Conservation (phyloP, 2,888 invertebrate species). For the Spisula solida region DNA sequence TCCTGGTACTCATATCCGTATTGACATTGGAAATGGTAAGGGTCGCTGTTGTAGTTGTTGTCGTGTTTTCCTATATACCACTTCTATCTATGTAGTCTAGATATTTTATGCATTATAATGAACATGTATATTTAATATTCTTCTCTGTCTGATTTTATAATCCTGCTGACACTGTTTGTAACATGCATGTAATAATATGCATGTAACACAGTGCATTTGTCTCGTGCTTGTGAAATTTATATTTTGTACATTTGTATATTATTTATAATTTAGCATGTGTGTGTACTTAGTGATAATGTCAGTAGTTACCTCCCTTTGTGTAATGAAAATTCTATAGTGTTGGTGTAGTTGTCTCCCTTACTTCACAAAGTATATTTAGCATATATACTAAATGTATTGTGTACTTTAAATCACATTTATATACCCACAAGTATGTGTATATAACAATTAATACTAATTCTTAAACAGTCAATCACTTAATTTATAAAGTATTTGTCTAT, state of each 20-base stretch:
- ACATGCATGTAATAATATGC: background rate
- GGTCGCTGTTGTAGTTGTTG: slow-evolving; percentile 49
- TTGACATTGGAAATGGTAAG: slow-evolving; percentile 71
- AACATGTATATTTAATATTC: no score
- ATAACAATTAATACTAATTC: no score
- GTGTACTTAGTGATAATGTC: background rate
- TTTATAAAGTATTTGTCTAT: no score
- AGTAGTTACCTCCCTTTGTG: background rate
- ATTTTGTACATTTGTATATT: background rate
- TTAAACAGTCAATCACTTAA: no score
- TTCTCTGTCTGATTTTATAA: no score
- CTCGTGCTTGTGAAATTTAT: background rate
- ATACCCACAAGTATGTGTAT: no score
- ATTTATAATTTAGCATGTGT: background rate
- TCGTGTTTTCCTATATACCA: background rate
- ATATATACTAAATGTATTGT: no score
- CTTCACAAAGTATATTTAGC: no score
- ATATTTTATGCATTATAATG: background rate
- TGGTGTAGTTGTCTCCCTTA: no score
- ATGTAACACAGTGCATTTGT: background rate
- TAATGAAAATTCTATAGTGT: background rate
- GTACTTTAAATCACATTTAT: no score
- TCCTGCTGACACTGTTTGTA: background rate
- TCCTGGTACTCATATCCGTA: slow-evolving; percentile 62
- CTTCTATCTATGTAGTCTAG: background rate